Evolutionary conservation across 2,888 invertebrate species (phyloP), one percentile per base, ranked within the genome.

Genomic region (Microctonus brassicae): DNA sequence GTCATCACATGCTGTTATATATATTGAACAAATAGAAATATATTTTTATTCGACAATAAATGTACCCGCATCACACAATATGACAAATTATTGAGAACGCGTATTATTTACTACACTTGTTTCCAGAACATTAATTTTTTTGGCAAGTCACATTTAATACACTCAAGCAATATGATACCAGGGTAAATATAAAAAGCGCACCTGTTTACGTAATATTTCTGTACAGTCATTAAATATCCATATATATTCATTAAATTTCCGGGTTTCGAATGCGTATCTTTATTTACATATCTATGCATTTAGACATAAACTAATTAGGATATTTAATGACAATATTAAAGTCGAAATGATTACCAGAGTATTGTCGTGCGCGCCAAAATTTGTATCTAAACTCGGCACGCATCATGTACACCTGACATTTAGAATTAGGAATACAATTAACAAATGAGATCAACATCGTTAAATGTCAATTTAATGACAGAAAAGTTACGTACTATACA

Each of bases 1-100:
- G 72, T 74, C 74, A 70, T 69, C 72, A 75, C 78, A 76, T 76
- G 74, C n/a, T n/a, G n/a, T n/a, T n/a, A n/a, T n/a, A n/a, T n/a
- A n/a, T n/a, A n/a, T n/a, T n/a, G n/a, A n/a, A n/a, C n/a, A n/a
- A n/a, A n/a, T n/a, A n/a, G n/a, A n/a, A n/a, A n/a, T n/a, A n/a
- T n/a, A n/a, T n/a, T n/a, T n/a, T n/a, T n/a, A n/a, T n/a, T n/a
- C n/a, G n/a, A n/a, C n/a, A n/a, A n/a, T n/a, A n/a, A n/a, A n/a
- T n/a, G n/a, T n/a, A n/a, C n/a, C n/a, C n/a, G n/a, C 3, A 36
- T 24, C 47, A 20, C 47, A 29, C 33, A 17, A 24, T 55, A 55
- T 55, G 11, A 55, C 22, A 55, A 22, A 55, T 55, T 22, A 33
- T 34, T 34, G 34, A 20, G 36, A 60, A 34, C 60, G 20, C 20